Base-by-base conservation (phyloP, 2,113 vertebrate species). In the Mionectes macconnelli region DNA sequence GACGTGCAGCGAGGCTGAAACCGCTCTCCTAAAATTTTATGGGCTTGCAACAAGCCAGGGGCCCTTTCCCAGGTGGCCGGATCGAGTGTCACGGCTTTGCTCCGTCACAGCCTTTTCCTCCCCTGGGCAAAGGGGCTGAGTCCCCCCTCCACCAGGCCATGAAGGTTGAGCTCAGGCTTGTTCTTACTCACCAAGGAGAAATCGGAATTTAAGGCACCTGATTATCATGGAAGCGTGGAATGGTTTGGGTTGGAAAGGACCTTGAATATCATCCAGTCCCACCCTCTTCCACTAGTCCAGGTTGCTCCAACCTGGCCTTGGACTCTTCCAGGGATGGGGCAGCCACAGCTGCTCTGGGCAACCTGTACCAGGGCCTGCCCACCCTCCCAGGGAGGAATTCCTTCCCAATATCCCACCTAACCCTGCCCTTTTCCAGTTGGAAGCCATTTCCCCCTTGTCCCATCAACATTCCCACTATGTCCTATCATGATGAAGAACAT, bases 111-210 rank as follows among this genome's bases (percentile, higher is more conserved):
- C 68, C 23, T 14, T 37, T 35, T 16, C n/a, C 27, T 23, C 4
- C 23, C 45, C 0, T 0, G 33, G 62, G 33, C 6, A 4, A 8
- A 68, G 47, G 47, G 35, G 70, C 70, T 37, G 76, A 89, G 33
- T n/a, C 30, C 62, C 35, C 5, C 42, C 22, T 55, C 31, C 6
- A n/a, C 3, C 0, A 18, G 77, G 0, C 0, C 3, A 1, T 4
- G 40, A 8, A 14, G 66, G 23, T 3, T 37, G 53, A 47, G 67
- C 72, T 28, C 42, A 2, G n/a, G n/a, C n/a, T n/a, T n/a, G n/a
- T n/a, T n/a, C n/a, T n/a, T n/a, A n/a, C n/a, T n/a, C n/a, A n/a
- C n/a, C n/a, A n/a, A n/a, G n/a, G n/a, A n/a, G n/a, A n/a, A n/a
- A n/a, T n/a, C n/a, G n/a, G n/a, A n/a, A n/a, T n/a, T n/a, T n/a